Evolutionary conservation across 1,140 invertebrate genomes (phyloP).

Genomic region (Nymphalis io): DNA sequence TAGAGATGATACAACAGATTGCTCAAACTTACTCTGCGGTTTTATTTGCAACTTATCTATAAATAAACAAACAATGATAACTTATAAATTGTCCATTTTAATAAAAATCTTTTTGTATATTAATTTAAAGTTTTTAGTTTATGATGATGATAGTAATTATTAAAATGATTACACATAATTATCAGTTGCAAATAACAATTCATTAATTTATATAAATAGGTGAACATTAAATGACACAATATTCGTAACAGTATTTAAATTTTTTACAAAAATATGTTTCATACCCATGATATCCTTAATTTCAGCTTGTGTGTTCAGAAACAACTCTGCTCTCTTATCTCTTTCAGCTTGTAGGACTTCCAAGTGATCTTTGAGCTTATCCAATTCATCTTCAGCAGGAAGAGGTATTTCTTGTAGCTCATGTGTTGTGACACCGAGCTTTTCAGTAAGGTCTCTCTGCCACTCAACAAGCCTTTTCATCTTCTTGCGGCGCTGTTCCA

Average conservation of each 20-base stretch:
- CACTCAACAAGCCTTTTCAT: conserved; percentile 70
- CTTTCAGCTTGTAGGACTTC: conserved; percentile 81
- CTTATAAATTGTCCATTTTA: too few relatives aligned
- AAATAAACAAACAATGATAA: conserved; percentile 30
- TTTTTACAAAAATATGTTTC: conserved; percentile 4
- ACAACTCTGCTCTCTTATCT: conserved; percentile 78
- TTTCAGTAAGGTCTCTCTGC: conserved; percentile 70
- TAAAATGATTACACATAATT: too few relatives aligned
- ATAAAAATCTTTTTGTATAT: too few relatives aligned
- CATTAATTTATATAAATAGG: neutral
- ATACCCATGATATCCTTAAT: conserved; percentile 81
- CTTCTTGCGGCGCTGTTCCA: conserved; percentile 63
- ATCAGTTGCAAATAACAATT: too few relatives aligned
- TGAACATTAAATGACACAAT: neutral
- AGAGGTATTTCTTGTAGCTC: conserved; percentile 73
- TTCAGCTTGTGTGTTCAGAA: conserved; percentile 77
- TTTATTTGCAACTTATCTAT: conserved; percentile 78
- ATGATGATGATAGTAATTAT: too few relatives aligned
- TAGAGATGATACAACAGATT: conserved; percentile 74
- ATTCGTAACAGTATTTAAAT: neutral
- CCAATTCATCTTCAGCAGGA: conserved; percentile 79
- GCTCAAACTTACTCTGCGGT: conserved; percentile 81
- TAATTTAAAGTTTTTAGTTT: too few relatives aligned
- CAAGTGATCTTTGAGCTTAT: conserved; percentile 77
- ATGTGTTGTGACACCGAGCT: conserved; percentile 72